These are phyloP conservation scores for Sarcophilus harrisii DNA, from an alignment of 2,797 vertebrate species.

Conservation along the genomic window DNA sequence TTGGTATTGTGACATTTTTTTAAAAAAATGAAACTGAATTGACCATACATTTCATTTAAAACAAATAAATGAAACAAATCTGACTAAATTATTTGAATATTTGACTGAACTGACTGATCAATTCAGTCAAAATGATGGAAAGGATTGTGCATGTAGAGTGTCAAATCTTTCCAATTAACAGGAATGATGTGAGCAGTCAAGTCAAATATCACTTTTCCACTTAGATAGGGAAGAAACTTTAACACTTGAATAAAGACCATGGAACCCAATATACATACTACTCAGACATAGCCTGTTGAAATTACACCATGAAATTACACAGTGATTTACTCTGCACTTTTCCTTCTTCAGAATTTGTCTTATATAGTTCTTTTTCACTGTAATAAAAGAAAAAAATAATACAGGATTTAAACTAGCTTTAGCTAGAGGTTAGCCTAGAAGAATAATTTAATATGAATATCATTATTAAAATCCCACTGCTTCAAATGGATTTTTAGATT, in stretches of 20 bases:
- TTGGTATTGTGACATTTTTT: neutral
- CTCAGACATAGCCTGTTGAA: constrained; percentile 49
- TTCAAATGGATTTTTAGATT: constrained; percentile 79
- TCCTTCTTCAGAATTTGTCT: constrained; percentile 21
- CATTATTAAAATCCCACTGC: constrained; percentile 78
- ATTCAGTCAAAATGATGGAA: constrained; percentile 66
- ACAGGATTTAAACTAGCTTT: constrained; percentile 44
- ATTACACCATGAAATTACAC: constrained; percentile 16
- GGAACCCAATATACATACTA: constrained; percentile 48
- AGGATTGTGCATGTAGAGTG: constrained; percentile 57
- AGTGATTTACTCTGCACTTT: neutral
- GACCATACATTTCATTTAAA: constrained; percentile 53
- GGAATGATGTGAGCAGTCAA: constrained; percentile 58
- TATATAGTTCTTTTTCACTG: neutral
- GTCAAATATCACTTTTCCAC: constrained; percentile 45
- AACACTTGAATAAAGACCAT: constrained; percentile 44
- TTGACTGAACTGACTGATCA: constrained; percentile 64
- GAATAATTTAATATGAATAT: constrained; percentile 78
- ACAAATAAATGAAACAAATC: constrained; percentile 38
- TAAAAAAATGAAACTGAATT: neutral
- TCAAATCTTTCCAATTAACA: constrained; percentile 67
- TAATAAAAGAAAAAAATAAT: constrained; percentile 37
- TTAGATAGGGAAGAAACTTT: constrained; percentile 56
- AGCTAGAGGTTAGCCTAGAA: constrained; percentile 70
- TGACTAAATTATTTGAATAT: constrained; percentile 52